Conservation (phyloP, 2,113 vertebrate genomes). For the Burhinus bistriatus region DNA sequence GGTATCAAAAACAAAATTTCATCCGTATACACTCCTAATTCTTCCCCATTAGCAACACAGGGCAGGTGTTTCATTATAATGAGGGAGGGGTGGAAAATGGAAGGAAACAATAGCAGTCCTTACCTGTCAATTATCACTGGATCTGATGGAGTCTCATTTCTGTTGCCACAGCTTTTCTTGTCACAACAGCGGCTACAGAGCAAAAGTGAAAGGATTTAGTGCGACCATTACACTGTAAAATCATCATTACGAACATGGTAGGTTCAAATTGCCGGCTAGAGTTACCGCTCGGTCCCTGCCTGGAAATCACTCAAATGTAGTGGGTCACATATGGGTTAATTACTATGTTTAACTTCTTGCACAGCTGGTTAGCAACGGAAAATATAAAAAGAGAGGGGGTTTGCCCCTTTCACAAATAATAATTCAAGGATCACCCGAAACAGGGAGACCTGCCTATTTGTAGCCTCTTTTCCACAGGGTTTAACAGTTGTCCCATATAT, state of each 20-base stretch:
- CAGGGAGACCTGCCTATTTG: background rate
- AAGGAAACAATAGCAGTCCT: slow-evolving; percentile 80
- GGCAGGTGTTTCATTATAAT: slow-evolving; percentile 78
- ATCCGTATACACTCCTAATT: slow-evolving; percentile 59
- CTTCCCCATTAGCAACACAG: slow-evolving; percentile 68
- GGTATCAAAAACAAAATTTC: slow-evolving; percentile 68
- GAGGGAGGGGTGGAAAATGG: slow-evolving; percentile 44
- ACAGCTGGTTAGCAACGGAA: slow-evolving; percentile 70
- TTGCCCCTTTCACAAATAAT: slow-evolving; percentile 58
- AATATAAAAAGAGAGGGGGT: slow-evolving; percentile 50
- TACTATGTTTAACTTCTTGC: slow-evolving; percentile 77
- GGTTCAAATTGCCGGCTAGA: slow-evolving; percentile 78
- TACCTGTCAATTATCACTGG: slow-evolving; percentile 99
- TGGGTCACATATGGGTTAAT: slow-evolving; percentile 82
- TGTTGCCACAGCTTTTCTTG: slow-evolving; percentile 99
- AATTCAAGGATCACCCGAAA: slow-evolving; percentile 27
- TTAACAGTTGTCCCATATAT: background rate
- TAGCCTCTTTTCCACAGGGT: background rate
- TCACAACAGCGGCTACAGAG: slow-evolving; percentile 96
- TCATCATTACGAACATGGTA: slow-evolving; percentile 77
- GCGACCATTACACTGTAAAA: slow-evolving; percentile 78
- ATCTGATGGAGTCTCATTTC: slow-evolving; percentile 99
- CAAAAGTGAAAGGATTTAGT: slow-evolving; percentile 81
- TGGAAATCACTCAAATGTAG: slow-evolving; percentile 77
- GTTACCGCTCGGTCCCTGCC: slow-evolving; percentile 75